Base-by-base conservation (phyloP, 2,113 vertebrate genomes). In the Oreochromis spilurus region DNA sequence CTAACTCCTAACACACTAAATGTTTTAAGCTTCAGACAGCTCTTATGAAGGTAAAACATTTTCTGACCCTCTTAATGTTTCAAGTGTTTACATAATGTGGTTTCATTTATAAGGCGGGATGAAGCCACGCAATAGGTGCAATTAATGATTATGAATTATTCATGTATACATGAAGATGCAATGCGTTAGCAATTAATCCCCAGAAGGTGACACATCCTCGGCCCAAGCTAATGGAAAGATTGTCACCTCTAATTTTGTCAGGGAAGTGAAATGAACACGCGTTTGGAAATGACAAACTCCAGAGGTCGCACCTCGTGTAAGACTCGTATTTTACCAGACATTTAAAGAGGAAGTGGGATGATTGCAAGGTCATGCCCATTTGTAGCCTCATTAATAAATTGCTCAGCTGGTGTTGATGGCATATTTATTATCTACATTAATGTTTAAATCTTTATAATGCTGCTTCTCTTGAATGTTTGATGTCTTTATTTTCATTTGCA, bases 61-160 rank as follows among this genome's bases (percentile, higher is more conserved):
- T 34, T 77, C 43, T 77, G 72, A 34, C 72, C 72, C 45, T 52
- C 45, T 77, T 77, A 77, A 19, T n/a, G 17, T 31, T 77, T 77
- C 26, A 77, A 31, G 45, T 52, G 16, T 77, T 77, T 77, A 50
- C 26, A 50, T 77, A 50, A 83, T 36, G 38, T 43, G 40, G 26
- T 43, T 82, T 84, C 67, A 62, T 77, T 34, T 58, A 5, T 3
- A 53, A 45, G 57, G 67, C 45, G 13, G 40, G 62, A 72, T 83
- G 43, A 91, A 79, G 89, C 62, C 2, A 11, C 67, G 72, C 79
- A 78, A 60, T 83, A 48, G 52, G 19, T 81, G 85, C 84, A 86
- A 95, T 93, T 91, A 92, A 92, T 48, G 24, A 70, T 14, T 16
- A 88, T 94, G 81, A 89, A 94, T 94, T 88, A 94, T 94, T 89